These are phyloP conservation scores for Anastrepha obliqua DNA, from an alignment of 1,140 invertebrate genomes.

Conservation along the genomic window DNA sequence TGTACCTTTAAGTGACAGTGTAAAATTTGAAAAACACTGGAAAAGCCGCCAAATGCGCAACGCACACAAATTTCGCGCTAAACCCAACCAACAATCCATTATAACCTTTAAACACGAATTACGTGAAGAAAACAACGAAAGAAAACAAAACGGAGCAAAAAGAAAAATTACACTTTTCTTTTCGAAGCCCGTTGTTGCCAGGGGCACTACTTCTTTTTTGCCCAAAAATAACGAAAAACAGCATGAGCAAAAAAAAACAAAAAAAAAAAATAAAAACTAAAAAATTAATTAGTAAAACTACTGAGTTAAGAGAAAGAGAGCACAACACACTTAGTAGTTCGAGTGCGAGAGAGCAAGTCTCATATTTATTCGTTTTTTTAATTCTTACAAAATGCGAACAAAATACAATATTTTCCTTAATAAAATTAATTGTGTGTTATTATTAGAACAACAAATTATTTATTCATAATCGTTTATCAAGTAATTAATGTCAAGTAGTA, in stretches of 20 bases:
- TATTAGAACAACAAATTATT: slow-evolving; percentile 46
- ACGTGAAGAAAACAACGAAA: too few relatives aligned
- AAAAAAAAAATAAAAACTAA: not conserved
- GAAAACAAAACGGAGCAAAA: not conserved
- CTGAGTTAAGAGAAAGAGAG: slow-evolving; percentile 29
- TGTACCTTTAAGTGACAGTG: not conserved
- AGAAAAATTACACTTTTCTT: not conserved
- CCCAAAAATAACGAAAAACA: not conserved
- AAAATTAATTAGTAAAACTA: not conserved
- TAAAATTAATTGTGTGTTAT: slow-evolving; percentile 47
- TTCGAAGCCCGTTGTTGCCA: not conserved
- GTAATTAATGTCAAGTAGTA: slow-evolving; percentile 24
- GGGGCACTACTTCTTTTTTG: not conserved
- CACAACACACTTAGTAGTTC: slow-evolving; percentile 28
- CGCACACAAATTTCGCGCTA: not conserved
- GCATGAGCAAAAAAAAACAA: not conserved
- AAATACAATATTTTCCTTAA: slow-evolving; percentile 46
- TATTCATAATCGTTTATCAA: slow-evolving; percentile 16
- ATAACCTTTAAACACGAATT: not conserved
- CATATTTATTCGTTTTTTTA: slow-evolving; percentile 44
- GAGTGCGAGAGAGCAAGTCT: slow-evolving; percentile 44
- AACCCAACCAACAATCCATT: slow-evolving; percentile 22
- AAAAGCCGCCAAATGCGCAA: too few relatives aligned
- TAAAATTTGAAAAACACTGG: not conserved
- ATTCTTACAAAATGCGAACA: slow-evolving; percentile 50